A percentile compares a stretch with the other conserved stretches of the same genome.
Conservation (phyloP, 2,113 vertebrate genomes). For the Chamaetylas fuelleborni region DNA sequence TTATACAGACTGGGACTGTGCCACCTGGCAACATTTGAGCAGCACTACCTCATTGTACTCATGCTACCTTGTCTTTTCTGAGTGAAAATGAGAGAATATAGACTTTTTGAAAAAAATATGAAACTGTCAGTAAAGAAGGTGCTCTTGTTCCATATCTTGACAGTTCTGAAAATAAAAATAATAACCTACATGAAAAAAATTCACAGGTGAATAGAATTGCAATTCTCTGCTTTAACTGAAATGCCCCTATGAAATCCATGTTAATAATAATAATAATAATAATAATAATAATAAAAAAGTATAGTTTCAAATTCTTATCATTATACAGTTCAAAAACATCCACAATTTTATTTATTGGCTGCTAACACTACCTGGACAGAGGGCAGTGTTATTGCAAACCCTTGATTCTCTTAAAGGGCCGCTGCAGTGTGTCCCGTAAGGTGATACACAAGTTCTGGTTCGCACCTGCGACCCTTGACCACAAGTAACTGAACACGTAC, state of each 20-base stretch:
- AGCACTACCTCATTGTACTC: background rate
- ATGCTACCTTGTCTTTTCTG: background rate
- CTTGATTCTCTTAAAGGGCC: conserved; percentile 99
- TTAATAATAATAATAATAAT: background rate
- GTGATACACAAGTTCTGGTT: conserved; percentile 99
- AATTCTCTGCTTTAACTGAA: conserved; percentile 34
- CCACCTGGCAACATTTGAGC: background rate
- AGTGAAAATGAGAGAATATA: background rate
- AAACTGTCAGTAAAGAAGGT: background rate
- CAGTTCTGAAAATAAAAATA: conserved; percentile 50
- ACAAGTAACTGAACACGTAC: conserved; percentile 99
- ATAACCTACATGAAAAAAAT: background rate
- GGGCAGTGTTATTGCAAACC: conserved; percentile 99
- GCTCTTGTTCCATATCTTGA: background rate
- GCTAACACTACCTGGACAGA: conserved; percentile 99
- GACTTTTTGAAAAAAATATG: background rate
- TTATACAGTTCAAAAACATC: conserved; percentile 80
- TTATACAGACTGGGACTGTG: background rate
- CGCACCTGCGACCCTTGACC: conserved; percentile 99
- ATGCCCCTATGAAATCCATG: background rate
- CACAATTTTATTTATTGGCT: conserved; percentile 86
- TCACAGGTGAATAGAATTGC: conserved; percentile 36
- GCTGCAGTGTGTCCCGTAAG: conserved; percentile 99
- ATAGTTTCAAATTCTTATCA: conserved; percentile 70
- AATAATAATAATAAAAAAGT: background rate